Evolutionary conservation across 2,113 vertebrate species (phyloP), one percentile per base, ranked within the genome.

Genomic region (Chloebia gouldiae): DNA sequence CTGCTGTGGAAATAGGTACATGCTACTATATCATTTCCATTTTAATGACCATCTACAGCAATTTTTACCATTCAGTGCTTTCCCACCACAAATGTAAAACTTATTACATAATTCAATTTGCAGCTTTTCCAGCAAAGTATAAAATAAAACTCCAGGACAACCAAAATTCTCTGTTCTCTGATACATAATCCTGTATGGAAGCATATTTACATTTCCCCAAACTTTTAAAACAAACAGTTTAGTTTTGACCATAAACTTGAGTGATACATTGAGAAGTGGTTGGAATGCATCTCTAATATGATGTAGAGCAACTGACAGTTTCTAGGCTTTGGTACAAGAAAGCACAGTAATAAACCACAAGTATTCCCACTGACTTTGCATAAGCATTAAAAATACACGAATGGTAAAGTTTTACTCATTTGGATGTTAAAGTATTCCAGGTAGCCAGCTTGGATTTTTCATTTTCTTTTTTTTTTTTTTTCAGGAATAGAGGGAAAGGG

Each of bases 291-390:
- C 81, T 76, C 81, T 78, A 56, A 66, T 4, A 57, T 44, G 22
- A 15, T 53, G 7, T 18, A 81, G 45, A 95, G 51, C 56, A 93
- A 84, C 35, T 2, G 5, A 65, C 61, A 87, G 28, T 57, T 91
- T 89, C 65, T 57, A 90, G 78, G 70, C 65, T 86, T 82, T 70
- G 37, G 76, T 76, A 89, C 37, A 95, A 87, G 77, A 91, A 87
- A 80, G 31, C 21, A 77, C 21, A 82, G 33, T 50, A 89, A 95
- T 42, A 91, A 93, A 85, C 40, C 50, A 61, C 81, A 95, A 91
- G 33, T 50, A 76, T 68, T 85, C 37, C 84, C 66, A 86, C 28
- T n/a, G 63, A 86, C 40, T 94, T 94, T 59, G n/a, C 76, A 84
- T 31, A 88, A 93, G 56, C 76, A 86, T 72, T 87, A 85, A 93